Percentiles rank a stretch among this genome's conserved stretches.
Conservation (phyloP, 2,888 invertebrate genomes). For the Drosophila paranaensis region DNA sequence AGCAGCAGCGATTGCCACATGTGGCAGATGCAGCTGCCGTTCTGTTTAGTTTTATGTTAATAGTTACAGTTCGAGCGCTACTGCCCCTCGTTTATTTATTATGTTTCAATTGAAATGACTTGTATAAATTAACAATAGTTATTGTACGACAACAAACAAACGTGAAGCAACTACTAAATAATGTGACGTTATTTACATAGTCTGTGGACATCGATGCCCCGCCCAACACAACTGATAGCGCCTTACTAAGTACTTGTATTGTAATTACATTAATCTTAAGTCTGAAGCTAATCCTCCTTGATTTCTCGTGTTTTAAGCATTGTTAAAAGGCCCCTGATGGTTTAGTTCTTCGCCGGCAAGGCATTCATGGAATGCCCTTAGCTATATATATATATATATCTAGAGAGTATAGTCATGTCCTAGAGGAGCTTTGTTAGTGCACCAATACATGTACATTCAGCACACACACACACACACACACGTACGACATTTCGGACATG, state of each 20-base stretch:
- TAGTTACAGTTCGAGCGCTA: slow-evolving; percentile 45
- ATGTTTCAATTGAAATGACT: slow-evolving; percentile 57
- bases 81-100: slow-evolving; percentile 61
- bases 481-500: slow-evolving; percentile 35
- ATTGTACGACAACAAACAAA: slow-evolving; percentile 6
- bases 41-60: slow-evolving; percentile 52
- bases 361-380: slow-evolving; percentile 43
- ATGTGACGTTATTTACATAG: slow-evolving; percentile 38
- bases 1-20: not conserved
- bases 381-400: slow-evolving; percentile 7
- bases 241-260: slow-evolving; percentile 51
- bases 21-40: slow-evolving; percentile 30
- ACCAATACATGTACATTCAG: slow-evolving; percentile 36
- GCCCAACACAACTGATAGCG: slow-evolving; percentile 41
- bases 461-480: slow-evolving; percentile 13
- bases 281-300: slow-evolving; percentile 33
- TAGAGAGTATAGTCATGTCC: slow-evolving; percentile 48
- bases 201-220: slow-evolving; percentile 35
- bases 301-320: slow-evolving; percentile 34
- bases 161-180: slow-evolving; percentile 32
- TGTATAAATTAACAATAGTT: slow-evolving; percentile 64
- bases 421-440: slow-evolving; percentile 39
- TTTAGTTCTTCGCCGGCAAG: slow-evolving; percentile 30
- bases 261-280: slow-evolving; percentile 47
- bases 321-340: slow-evolving; percentile 35